Evolutionary conservation across 1,140 invertebrate genomes (phyloP).

Genomic region (Meloidogyne floridensis): DNA sequence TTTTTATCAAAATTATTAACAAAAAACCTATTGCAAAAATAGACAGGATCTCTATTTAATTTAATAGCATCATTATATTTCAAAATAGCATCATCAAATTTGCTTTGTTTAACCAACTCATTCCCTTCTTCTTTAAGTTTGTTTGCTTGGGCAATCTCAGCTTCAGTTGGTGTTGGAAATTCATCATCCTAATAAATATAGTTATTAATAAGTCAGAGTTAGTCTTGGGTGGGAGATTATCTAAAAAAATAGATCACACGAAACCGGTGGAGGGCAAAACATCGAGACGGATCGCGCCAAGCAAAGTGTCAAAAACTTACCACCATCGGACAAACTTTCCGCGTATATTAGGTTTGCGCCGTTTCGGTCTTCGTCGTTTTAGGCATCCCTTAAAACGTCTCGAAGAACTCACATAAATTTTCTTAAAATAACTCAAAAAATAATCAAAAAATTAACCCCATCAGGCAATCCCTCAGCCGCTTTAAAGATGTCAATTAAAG

Average conservation of each 20-base stretch:
- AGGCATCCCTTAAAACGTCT: too few species aligned
- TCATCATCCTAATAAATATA: conserved; percentile 47
- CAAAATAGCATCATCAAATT: conserved; percentile 54
- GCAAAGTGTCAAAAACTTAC: too few species aligned
- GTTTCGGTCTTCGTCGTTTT: too few species aligned
- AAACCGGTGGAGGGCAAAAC: too few species aligned
- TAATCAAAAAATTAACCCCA: conserved; percentile 37
- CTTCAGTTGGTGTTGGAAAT: conserved; percentile 48
- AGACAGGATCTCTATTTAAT: conserved; percentile 56
- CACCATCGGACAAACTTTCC: too few species aligned
- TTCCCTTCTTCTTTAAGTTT: conserved; percentile 55
- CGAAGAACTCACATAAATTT: not conserved
- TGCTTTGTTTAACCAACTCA: conserved; percentile 52
- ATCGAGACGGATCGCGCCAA: too few species aligned
- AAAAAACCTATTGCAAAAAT: conserved; percentile 56
- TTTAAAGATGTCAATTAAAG: conserved; percentile 62
- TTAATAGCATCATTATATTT: conserved; percentile 65
- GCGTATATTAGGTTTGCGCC: too few species aligned
- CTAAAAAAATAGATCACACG: too few species aligned
- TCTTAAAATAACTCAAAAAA: not conserved
- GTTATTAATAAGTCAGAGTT: too few species aligned
- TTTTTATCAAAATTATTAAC: not conserved
- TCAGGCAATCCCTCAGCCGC: conserved; percentile 53
- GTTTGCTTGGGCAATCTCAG: conserved; percentile 50
- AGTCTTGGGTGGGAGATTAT: too few species aligned